These are phyloP conservation scores for Rhizoglyphus robini DNA, from an alignment of 1,140 invertebrate genomes.

Conservation along the genomic window DNA sequence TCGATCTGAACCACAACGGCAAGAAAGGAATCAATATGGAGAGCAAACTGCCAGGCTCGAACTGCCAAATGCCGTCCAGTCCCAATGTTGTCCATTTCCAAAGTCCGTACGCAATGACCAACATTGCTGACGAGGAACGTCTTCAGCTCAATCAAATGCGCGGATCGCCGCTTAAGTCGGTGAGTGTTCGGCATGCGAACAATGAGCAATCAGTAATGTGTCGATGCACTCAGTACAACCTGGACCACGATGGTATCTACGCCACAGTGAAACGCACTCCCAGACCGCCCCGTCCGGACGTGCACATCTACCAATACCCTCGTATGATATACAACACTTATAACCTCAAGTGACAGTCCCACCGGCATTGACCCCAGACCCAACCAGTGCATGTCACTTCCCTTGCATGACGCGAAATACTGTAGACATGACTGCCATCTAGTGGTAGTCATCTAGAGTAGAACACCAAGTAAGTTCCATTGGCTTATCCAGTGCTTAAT, in stretches of 20 bases:
- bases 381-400: neutral
- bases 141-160: neutral
- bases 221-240: neutral
- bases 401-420: neutral
- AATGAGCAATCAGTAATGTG: neutral
- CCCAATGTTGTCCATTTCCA: slow-evolving; percentile 18
- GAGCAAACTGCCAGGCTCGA: neutral
- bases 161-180: slow-evolving; percentile 13
- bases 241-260: slow-evolving; percentile 17
- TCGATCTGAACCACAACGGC: neutral
- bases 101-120: slow-evolving; percentile 23
- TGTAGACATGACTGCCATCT: no score
- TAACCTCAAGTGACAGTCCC: neutral
- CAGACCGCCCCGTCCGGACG: slow-evolving; percentile 1
- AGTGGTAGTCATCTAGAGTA: neutral
- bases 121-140: slow-evolving; percentile 15
- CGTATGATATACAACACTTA: neutral
- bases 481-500: no score
- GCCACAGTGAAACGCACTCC: slow-evolving; percentile 18
- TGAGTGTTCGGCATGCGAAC: neutral
- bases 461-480: no score
- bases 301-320: slow-evolving; percentile 20
- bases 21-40: neutral
- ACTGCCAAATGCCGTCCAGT: neutral
- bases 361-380: neutral